Evolutionary conservation across 1,140 invertebrate species (phyloP).

Genomic region (Piezodorus guildinii): DNA sequence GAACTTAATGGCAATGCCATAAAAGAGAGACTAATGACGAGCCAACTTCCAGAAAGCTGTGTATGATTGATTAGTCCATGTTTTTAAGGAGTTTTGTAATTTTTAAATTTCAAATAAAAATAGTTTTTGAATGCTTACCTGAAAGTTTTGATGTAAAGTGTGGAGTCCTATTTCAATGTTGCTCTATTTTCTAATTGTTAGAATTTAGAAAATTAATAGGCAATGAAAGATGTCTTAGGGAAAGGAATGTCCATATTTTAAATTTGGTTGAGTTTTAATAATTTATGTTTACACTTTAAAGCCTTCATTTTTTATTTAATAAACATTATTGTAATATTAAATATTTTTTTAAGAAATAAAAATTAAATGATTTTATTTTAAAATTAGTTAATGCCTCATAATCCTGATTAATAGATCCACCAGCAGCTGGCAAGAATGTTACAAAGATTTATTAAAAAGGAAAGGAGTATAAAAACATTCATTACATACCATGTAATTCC

Average conservation of each 20-base stretch:
- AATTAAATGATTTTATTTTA: no score
- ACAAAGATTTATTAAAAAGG: no score
- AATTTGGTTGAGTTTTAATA: background rate
- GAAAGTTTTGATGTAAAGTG: slow-evolving; percentile 3
- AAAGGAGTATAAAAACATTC: no score
- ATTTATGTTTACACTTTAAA: no score
- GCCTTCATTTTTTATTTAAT: no score
- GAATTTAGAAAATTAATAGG: background rate
- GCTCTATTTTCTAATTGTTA: background rate
- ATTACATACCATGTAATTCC: no score
- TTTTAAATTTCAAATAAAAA: background rate
- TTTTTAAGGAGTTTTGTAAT: background rate
- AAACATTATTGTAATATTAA: no score
- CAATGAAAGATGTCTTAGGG: background rate
- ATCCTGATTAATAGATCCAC: no score
- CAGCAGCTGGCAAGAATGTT: no score
- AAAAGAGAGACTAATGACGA: slow-evolving; percentile 59
- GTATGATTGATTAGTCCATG: slow-evolving; percentile 46
- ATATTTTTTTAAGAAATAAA: no score
- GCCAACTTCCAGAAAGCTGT: slow-evolving; percentile 60
- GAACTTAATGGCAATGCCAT: slow-evolving; percentile 55
- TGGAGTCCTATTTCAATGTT: background rate
- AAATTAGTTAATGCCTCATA: no score
- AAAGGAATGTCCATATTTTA: background rate
- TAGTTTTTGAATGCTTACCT: slow-evolving; percentile 10